Conservation (phyloP, 2,113 vertebrate species). For the Aphyosemion australe region DNA sequence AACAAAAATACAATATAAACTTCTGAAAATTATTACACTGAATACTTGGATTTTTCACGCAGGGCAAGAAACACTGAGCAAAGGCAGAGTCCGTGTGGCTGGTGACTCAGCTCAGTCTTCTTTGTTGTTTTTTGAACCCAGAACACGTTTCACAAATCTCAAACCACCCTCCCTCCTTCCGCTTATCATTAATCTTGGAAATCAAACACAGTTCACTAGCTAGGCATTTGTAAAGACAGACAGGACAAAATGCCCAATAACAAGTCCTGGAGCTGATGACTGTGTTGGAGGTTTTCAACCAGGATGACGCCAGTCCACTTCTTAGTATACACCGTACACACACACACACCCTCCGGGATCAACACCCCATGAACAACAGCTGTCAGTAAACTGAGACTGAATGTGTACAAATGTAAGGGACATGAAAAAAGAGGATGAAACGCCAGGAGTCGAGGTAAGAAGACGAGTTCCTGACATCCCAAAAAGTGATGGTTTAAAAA, state of each 20-base stretch:
- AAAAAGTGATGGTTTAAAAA: constrained; percentile 10
- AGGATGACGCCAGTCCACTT: constrained; percentile 23
- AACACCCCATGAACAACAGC: constrained; percentile 8
- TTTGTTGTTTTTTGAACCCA: constrained; percentile 53
- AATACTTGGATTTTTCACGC: constrained; percentile 58
- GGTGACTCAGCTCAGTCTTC: constrained; percentile 57
- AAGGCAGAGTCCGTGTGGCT: constrained; percentile 56
- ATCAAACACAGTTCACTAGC: constrained; percentile 64
- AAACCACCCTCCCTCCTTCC: constrained; percentile 23
- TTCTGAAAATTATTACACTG: constrained; percentile 76
- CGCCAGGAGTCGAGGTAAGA: constrained; percentile 5
- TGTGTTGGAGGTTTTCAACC: constrained; percentile 52
- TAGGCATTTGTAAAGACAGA: constrained; percentile 60
- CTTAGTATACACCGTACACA: constrained; percentile 32
- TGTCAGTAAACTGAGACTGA: constrained; percentile 36
- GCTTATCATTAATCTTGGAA: constrained; percentile 22
- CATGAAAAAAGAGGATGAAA: background rate
- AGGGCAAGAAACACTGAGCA: constrained; percentile 71
- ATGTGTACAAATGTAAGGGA: constrained; percentile 17
- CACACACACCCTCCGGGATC: constrained; percentile 2
- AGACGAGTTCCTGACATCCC: constrained; percentile 31
- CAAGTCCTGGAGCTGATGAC: constrained; percentile 57
- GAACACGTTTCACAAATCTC: constrained; percentile 63
- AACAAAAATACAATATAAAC: constrained; percentile 82
- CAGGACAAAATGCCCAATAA: constrained; percentile 67